Evolutionary conservation across 2,888 invertebrate genomes (phyloP).

Genomic region (Diploptera punctata): DNA sequence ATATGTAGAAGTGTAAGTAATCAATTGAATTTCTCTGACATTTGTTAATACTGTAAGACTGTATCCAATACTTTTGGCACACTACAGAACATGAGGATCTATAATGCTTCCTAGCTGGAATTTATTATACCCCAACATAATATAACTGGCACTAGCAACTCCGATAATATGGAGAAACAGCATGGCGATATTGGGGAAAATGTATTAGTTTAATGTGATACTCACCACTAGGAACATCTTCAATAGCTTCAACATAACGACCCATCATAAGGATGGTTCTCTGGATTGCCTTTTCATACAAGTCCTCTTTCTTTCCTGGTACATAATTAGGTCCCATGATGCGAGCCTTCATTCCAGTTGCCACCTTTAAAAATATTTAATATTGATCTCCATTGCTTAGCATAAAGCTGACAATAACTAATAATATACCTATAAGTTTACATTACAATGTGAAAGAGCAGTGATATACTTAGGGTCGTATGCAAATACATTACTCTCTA

Average conservation of each 20-base stretch:
- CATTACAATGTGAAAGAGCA: no score
- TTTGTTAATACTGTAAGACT: no score
- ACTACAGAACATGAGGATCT: constrained; percentile 1
- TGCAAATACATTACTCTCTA: no score
- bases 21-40: no score
- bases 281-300: constrained; percentile 99
- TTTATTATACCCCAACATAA: not conserved
- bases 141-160: constrained; percentile 1
- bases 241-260: constrained; percentile 98
- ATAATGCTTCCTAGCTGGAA: constrained; percentile 14
- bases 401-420: no score
- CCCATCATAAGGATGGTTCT: constrained; percentile 99
- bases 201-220: constrained; percentile 17
- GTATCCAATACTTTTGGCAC: constrained; percentile 27
- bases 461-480: no score
- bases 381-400: no score
- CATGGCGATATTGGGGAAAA: not conserved
- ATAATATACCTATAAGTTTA: no score
- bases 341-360: constrained; percentile 65
- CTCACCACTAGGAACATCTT: constrained; percentile 94
- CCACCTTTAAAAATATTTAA: constrained; percentile 35
- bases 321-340: constrained; percentile 99
- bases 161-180: constrained; percentile 1
- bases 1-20: no score
- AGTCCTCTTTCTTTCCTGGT: constrained; percentile 98